phyloP scores from a whole-genome alignment of 2,888 invertebrate genomes.

The Drosophila ustulata region DNA sequence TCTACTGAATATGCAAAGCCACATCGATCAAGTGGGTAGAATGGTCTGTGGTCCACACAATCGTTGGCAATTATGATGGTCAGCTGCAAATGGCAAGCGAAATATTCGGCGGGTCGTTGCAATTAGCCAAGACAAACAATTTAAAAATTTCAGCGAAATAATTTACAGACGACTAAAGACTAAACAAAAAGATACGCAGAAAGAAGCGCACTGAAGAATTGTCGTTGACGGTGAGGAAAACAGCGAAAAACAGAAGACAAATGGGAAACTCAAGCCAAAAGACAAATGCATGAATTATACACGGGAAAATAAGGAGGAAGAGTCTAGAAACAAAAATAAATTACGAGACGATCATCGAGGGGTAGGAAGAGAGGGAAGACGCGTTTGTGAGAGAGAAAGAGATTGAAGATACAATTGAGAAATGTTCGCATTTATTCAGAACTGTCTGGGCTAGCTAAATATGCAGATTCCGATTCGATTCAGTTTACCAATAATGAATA shows the following conservation, averaged over 20 bases:
- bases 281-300: slow-evolving; percentile 36
- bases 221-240: slow-evolving; percentile 11
- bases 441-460: slow-evolving; percentile 43
- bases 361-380: slow-evolving; percentile 22
- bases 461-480: neutral
- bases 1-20: slow-evolving; percentile 2
- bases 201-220: neutral
- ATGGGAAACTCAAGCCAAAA: slow-evolving; percentile 40
- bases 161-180: slow-evolving; percentile 56
- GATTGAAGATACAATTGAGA: slow-evolving; percentile 41
- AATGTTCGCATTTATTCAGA: slow-evolving; percentile 70
- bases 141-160: slow-evolving; percentile 59
- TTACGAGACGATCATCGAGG: slow-evolving; percentile 15
- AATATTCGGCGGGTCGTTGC: slow-evolving; percentile 54
- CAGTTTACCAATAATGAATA: neutral
- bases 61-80: slow-evolving; percentile 47
- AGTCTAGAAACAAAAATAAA: slow-evolving; percentile 56
- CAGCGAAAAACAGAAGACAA: slow-evolving; percentile 34
- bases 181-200: slow-evolving; percentile 38
- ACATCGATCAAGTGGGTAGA: slow-evolving; percentile 7
- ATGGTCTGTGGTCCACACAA: slow-evolving; percentile 4
- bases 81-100: slow-evolving; percentile 52
- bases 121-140: slow-evolving; percentile 59
- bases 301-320: slow-evolving; percentile 24
- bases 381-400: neutral